Percentiles rank a stretch among this genome's conserved stretches.
Evolutionary conservation across 53 echinoderm and acorn worm species (phyloP).

Genomic region (Echinometra lucunter): DNA sequence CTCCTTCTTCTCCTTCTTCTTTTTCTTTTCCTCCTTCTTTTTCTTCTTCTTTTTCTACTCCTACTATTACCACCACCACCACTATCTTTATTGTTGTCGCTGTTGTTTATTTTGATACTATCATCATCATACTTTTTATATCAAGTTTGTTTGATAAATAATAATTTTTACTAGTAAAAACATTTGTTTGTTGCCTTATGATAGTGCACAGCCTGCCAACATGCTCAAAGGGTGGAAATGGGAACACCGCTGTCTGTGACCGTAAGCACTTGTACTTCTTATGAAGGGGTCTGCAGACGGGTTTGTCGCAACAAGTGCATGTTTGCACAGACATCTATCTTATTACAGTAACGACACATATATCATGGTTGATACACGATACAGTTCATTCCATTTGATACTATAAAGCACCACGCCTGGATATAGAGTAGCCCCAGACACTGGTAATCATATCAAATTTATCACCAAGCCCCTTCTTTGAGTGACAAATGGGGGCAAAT

Average conservation of each 20-base stretch:
- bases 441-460: not conserved
- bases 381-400: not conserved
- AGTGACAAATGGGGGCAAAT: not conserved
- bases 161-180: too few species aligned
- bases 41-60: conserved; percentile 41
- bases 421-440: not conserved
- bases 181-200: too few species aligned
- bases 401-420: not conserved
- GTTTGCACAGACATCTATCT: not conserved
- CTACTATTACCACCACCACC: not conserved
- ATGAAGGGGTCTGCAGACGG: too few species aligned
- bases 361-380: not conserved
- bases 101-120: not conserved
- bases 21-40: conserved; percentile 53
- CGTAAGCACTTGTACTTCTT: not conserved
- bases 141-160: too few species aligned
- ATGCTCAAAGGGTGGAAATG: not conserved
- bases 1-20: conserved; percentile 53
- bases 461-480: not conserved
- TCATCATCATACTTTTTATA: not conserved
- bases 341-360: not conserved
- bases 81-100: not conserved
- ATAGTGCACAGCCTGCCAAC: too few species aligned
- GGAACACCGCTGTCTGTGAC: not conserved
- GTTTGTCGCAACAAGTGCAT: conserved; percentile 2